Percentiles rank a stretch among this genome's conserved stretches.
phyloP scores from a whole-genome alignment of 2,113 vertebrate genomes.

The Boleophthalmus pectinirostris region DNA sequence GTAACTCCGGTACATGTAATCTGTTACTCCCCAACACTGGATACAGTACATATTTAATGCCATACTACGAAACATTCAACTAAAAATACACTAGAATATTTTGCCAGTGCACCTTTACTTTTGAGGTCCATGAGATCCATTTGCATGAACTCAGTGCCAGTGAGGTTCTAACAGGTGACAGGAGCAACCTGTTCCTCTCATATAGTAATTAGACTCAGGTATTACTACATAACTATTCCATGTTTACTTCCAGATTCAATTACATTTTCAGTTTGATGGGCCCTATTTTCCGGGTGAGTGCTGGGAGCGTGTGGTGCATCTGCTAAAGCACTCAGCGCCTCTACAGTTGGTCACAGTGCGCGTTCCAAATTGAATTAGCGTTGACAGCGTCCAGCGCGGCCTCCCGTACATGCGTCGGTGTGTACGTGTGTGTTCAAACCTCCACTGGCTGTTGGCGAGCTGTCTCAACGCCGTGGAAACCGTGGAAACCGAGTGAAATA shows the following conservation, averaged over 20 bases:
- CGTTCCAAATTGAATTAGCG: constrained; percentile 94
- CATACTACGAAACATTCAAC: background rate
- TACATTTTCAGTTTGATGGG: constrained; percentile 7
- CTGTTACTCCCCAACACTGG: no score
- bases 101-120: no score
- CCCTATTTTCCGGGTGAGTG: constrained; percentile 26
- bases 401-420: constrained; percentile 64
- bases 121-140: no score
- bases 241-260: background rate
- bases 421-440: constrained; percentile 58
- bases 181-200: no score
- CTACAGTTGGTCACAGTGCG: constrained; percentile 86
- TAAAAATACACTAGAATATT: no score
- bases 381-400: constrained; percentile 85
- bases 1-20: no score
- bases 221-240: no score
- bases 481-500: constrained; percentile 40
- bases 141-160: no score
- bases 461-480: constrained; percentile 28
- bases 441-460: constrained; percentile 59
- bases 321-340: constrained; percentile 83
- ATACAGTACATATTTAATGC: no score
- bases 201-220: no score
- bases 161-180: no score
- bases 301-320: constrained; percentile 73